These are phyloP conservation scores for Heteronetta atricapilla DNA, from an alignment of 2,113 vertebrate genomes.

Conservation along the genomic window DNA sequence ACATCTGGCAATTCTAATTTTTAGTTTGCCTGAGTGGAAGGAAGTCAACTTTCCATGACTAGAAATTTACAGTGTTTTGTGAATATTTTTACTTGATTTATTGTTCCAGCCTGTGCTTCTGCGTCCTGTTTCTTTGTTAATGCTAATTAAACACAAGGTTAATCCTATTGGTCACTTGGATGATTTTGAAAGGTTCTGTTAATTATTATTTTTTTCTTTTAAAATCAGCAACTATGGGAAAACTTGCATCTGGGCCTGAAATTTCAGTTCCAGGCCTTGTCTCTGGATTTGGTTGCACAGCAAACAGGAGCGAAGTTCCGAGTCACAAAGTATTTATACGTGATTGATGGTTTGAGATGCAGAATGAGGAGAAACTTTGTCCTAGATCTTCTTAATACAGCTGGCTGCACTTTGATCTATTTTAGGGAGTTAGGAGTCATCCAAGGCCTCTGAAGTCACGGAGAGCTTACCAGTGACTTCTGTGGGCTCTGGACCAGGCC, in stretches of 20 bases:
- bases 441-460: not conserved
- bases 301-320: not conserved
- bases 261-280: not conserved
- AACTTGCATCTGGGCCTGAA: not conserved
- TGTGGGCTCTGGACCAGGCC: not conserved
- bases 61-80: not conserved
- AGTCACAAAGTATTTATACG: not conserved
- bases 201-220: not conserved
- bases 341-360: not conserved
- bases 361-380: not conserved
- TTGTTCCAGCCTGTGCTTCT: not conserved
- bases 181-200: not conserved
- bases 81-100: not conserved
- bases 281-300: not conserved
- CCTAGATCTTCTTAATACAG: not conserved
- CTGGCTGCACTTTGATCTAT: not conserved
- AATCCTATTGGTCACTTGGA: not conserved
- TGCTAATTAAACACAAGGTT: not conserved
- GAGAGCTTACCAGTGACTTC: not conserved
- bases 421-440: not conserved
- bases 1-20: not conserved
- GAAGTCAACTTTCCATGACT: not conserved
- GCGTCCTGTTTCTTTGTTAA: not conserved
- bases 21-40: not conserved
- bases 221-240: not conserved